A percentile compares a stretch with the other conserved stretches of the same genome.
These are phyloP conservation scores for Lepidurus arcticus DNA, from an alignment of 1,140 invertebrate genomes.

Conservation along the genomic window DNA sequence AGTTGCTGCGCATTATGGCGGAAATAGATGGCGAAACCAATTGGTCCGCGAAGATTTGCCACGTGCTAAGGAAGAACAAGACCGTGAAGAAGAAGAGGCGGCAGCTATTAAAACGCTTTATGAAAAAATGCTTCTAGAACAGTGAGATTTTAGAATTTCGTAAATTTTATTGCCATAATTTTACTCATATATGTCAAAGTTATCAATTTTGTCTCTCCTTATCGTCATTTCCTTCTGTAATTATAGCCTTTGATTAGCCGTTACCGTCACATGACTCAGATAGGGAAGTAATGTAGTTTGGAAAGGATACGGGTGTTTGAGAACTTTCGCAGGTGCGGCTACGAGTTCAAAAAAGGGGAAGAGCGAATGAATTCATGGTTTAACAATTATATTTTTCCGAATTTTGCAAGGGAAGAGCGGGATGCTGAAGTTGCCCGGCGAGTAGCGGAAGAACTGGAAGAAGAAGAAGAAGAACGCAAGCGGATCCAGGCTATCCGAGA, in stretches of 20 bases:
- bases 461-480: conserved; percentile 54
- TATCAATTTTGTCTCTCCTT: neutral
- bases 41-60: conserved; percentile 83
- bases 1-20: conserved; percentile 59
- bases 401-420: conserved; percentile 55
- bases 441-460: conserved; percentile 57
- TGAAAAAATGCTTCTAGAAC: conserved; percentile 55
- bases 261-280: neutral
- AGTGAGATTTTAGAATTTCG: conserved; percentile 47
- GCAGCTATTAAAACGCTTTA: conserved; percentile 55
- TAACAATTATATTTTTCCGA: conserved; percentile 29
- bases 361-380: neutral
- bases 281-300: neutral
- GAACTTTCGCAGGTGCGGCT: neutral
- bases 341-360: too few relatives aligned
- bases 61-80: conserved; percentile 72
- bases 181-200: neutral
- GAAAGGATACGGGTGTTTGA: neutral
- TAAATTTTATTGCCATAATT: neutral
- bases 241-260: neutral
- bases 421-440: conserved; percentile 61
- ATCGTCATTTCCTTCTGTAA: neutral
- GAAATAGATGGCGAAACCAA: conserved; percentile 79
- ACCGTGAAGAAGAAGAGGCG: conserved; percentile 62
- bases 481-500: conserved; percentile 40